A percentile compares a stretch with the other conserved stretches of the same genome.
These are phyloP conservation scores for Chloroclystis v-ata DNA, from an alignment of 2,888 invertebrate species.

Conservation along the genomic window DNA sequence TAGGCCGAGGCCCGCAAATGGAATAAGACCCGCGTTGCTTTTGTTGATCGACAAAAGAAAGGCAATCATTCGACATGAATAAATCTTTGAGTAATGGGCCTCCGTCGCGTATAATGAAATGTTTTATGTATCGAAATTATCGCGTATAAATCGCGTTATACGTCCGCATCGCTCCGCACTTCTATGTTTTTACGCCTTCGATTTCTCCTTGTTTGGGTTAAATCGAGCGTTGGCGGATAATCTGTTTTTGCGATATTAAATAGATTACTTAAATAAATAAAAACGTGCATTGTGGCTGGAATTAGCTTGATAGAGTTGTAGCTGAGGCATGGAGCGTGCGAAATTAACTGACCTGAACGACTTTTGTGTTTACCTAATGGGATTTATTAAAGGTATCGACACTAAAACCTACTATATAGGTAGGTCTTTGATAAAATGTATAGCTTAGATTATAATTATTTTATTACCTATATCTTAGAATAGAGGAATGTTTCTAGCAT, in stretches of 20 bases:
- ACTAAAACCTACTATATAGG: constrained; percentile 6
- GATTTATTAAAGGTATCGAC: constrained; percentile 15
- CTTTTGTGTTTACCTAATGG: constrained; percentile 22
- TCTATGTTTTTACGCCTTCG: constrained; percentile 37
- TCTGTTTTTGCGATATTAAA: constrained; percentile 26
- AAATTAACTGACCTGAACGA: constrained; percentile 37
- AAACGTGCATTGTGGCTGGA: constrained; percentile 28
- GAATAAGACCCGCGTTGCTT: constrained; percentile 65
- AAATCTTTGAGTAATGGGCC: constrained; percentile 75
- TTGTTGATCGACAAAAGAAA: constrained; percentile 76
- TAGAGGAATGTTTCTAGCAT: too few species aligned
- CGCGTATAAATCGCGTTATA: constrained; percentile 63
- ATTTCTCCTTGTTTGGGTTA: constrained; percentile 33
- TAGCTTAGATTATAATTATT: not conserved
- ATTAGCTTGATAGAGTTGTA: constrained; percentile 33
- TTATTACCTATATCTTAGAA: too few species aligned
- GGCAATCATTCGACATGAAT: constrained; percentile 78
- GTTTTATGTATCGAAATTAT: constrained; percentile 73
- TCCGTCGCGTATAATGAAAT: constrained; percentile 70
- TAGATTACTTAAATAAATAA: constrained; percentile 30
- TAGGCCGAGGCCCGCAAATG: constrained; percentile 63
- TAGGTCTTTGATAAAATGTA: not conserved
- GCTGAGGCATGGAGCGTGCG: constrained; percentile 36
- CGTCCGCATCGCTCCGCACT: constrained; percentile 41
- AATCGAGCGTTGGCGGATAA: constrained; percentile 32